phyloP scores from a whole-genome alignment of 2,888 invertebrate species.

The Eilema sororculum region DNA sequence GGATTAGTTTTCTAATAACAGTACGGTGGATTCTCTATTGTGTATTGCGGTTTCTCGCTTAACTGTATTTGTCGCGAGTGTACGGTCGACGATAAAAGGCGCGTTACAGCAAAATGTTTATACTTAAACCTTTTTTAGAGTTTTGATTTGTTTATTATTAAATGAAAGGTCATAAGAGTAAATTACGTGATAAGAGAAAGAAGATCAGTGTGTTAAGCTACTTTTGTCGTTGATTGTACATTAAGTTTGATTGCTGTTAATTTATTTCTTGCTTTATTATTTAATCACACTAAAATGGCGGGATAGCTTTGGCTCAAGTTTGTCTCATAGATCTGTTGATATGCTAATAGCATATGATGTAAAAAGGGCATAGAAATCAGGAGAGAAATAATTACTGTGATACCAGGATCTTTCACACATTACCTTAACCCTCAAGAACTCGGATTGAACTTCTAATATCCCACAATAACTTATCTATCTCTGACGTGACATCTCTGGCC shows the following conservation, averaged over 20 bases:
- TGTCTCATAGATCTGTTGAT: no score
- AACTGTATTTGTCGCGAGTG: neutral
- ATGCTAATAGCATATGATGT: no score
- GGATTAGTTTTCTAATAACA: conserved; percentile 18
- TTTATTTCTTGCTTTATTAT: no score
- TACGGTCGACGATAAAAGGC: neutral
- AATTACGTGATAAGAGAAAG: no score
- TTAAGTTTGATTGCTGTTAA: no score
- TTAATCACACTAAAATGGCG: no score
- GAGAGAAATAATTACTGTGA: no score
- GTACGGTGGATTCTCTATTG: conserved; percentile 3
- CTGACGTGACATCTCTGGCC: conserved; percentile 57
- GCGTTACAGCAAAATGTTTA: neutral
- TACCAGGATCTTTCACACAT: neutral
- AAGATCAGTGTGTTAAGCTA: no score
- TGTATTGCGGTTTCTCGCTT: neutral
- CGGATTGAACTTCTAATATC: conserved; percentile 35
- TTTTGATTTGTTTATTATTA: neutral
- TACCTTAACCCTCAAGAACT: neutral
- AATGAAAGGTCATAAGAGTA: no score
- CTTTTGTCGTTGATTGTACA: no score
- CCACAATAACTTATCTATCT: conserved; percentile 59
- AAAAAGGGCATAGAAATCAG: no score
- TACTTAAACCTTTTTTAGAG: neutral
- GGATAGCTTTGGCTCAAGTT: no score